Conservation (phyloP, 2,113 vertebrate genomes). For the Sylvilagus bachmani region DNA sequence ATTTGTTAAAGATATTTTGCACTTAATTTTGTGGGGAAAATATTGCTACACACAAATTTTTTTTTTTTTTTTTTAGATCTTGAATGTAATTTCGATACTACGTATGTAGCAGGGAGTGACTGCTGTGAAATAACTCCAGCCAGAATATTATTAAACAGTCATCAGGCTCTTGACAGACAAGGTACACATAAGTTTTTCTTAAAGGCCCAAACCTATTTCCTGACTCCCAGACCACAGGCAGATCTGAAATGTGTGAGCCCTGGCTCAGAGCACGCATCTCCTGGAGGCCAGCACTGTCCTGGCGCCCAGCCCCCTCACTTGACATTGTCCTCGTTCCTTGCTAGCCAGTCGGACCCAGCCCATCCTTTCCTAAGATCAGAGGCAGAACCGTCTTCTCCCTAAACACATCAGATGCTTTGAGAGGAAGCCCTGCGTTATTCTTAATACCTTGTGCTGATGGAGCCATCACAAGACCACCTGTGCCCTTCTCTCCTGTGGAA, state of each 20-base stretch:
- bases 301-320: neutral
- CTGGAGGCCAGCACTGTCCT: too few relatives aligned
- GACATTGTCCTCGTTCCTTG: neutral
- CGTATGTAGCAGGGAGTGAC: conserved; percentile 79
- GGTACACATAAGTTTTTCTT: conserved; percentile 69
- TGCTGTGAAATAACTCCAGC: conserved; percentile 78
- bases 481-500: neutral
- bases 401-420: neutral
- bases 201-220: conserved; percentile 32
- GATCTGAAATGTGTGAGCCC: neutral
- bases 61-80: conserved; percentile 74
- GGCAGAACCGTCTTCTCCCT: neutral
- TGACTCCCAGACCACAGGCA: conserved; percentile 49
- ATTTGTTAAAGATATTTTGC: conserved; percentile 85
- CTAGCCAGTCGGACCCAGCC: rapidly evolving
- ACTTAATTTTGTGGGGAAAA: conserved; percentile 82
- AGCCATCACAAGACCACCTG: neutral
- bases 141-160: conserved; percentile 81
- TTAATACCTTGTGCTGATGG: neutral
- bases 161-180: conserved; percentile 64
- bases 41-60: conserved; percentile 68
- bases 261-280: neutral
- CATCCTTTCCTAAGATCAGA: neutral
- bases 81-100: conserved; percentile 86
- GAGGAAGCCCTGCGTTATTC: neutral